Evolutionary conservation across 2,888 invertebrate species (phyloP).

Genomic region (Theristus sp.): DNA sequence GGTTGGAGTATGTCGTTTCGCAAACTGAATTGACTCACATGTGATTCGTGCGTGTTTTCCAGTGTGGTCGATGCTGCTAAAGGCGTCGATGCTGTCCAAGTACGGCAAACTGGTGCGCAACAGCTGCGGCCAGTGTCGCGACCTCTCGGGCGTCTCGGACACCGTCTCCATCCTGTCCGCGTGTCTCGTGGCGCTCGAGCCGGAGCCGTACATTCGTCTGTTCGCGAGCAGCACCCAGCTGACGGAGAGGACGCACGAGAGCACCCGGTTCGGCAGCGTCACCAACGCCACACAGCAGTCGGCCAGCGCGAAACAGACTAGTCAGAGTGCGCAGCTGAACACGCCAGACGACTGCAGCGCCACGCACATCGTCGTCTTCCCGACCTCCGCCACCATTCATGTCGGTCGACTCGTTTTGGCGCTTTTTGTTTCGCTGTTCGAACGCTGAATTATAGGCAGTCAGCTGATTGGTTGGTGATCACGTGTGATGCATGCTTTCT

Average conservation of each 20-base stretch:
- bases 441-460: too few relatives aligned
- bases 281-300: neutral
- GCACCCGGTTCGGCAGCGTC: neutral
- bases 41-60: too few relatives aligned
- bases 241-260: too few relatives aligned
- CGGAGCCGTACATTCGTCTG: conserved; percentile 26
- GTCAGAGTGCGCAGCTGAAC: conserved; percentile 47
- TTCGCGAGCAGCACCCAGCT: conserved; percentile 3
- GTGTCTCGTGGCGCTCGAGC: conserved; percentile 87
- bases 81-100: conserved; percentile 14
- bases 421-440: too few relatives aligned
- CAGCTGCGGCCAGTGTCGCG: conserved; percentile 67
- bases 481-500: too few relatives aligned
- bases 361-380: conserved; percentile 94
- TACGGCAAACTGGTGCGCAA: conserved; percentile 5
- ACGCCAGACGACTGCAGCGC: conserved; percentile 90
- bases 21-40: too few relatives aligned
- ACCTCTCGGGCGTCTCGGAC: conserved; percentile 54
- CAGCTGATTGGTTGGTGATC: too few relatives aligned
- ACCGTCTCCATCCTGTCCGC: conserved; percentile 84
- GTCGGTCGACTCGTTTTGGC: too few relatives aligned
- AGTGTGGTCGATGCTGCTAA: conserved; percentile 23
- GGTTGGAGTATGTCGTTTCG: too few relatives aligned
- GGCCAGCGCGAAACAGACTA: too few relatives aligned
- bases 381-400: conserved; percentile 83